Evolutionary conservation across 2,888 invertebrate species (phyloP).

Genomic region (Diabrotica balteata): DNA sequence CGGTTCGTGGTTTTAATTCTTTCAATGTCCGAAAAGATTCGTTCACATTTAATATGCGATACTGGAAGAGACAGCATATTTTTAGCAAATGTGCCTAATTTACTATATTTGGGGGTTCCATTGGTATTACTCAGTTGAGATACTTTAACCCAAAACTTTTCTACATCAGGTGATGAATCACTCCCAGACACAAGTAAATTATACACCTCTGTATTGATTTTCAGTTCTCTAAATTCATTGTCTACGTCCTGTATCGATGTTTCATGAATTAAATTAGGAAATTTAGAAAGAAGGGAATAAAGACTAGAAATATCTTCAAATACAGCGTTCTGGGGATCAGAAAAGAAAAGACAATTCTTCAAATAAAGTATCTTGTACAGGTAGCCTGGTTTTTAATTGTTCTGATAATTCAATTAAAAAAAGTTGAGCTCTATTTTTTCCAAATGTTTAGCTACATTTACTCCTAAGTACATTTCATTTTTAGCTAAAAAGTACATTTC

Average conservation of each 20-base stretch:
- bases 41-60: not conserved
- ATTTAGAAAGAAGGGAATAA: constrained; percentile 18
- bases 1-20: not conserved
- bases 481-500: constrained; percentile 21
- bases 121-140: not conserved
- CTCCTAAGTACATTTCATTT: constrained; percentile 29
- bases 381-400: constrained; percentile 30
- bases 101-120: not conserved
- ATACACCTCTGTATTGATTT: constrained; percentile 26
- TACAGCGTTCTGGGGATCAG: constrained; percentile 30
- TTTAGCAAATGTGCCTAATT: not conserved
- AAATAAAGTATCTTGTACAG: constrained; percentile 25
- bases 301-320: constrained; percentile 27
- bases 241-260: constrained; percentile 17
- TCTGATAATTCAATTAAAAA: constrained; percentile 26
- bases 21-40: not conserved
- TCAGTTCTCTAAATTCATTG: constrained; percentile 31
- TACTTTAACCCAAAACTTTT: constrained; percentile 16
- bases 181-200: constrained; percentile 22
- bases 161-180: constrained; percentile 16
- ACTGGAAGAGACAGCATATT: not conserved
- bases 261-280: constrained; percentile 24
- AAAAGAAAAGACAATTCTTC: constrained; percentile 27
- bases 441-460: constrained; percentile 28
- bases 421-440: constrained; percentile 21